Evolutionary conservation across 2,888 invertebrate species (phyloP).

Genomic region (Pristionchus japonicus): DNA sequence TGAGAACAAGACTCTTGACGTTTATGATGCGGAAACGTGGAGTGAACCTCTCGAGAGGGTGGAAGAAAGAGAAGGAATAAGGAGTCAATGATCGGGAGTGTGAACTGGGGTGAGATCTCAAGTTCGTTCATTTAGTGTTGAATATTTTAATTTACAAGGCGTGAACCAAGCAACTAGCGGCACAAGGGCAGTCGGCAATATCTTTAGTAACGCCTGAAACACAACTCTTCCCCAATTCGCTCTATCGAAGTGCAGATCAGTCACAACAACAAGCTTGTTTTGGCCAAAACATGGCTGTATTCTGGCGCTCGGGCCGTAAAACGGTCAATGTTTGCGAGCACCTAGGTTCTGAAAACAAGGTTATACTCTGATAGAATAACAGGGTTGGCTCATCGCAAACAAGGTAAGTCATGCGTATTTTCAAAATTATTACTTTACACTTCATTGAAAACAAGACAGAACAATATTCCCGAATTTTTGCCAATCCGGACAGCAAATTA

Average conservation of each 20-base stretch:
- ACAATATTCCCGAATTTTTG: no score
- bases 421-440: no score
- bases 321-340: neutral
- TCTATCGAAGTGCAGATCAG: neutral
- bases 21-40: slow-evolving; percentile 13
- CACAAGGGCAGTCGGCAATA: no score
- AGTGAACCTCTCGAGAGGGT: neutral
- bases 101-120: neutral
- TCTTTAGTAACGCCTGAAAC: no score
- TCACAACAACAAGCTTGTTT: neutral
- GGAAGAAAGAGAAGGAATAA: neutral
- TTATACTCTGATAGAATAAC: neutral
- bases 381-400: neutral
- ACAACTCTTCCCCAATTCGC: no score
- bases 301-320: neutral
- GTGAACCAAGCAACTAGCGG: no score
- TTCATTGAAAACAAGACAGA: no score
- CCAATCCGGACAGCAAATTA: no score
- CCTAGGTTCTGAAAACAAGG: neutral
- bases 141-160: no score
- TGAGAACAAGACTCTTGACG: neutral
- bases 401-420: no score
- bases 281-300: neutral
- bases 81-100: neutral
- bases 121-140: no score